Conservation (phyloP, 2,888 invertebrate genomes). For the Cremastobaeus sp. region DNA sequence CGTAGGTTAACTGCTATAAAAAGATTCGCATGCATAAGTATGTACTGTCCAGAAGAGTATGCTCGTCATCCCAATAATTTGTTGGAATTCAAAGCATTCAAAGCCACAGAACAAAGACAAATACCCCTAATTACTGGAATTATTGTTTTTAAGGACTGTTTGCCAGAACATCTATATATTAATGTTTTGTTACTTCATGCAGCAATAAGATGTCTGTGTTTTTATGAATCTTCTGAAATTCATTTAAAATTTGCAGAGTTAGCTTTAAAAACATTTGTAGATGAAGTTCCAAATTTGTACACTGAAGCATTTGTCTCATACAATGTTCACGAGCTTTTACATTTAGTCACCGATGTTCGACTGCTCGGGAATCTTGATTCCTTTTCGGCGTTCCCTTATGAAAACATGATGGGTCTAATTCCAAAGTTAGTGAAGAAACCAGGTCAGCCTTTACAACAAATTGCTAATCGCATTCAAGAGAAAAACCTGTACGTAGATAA, state of each 20-base stretch:
- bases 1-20: not conserved
- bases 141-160: conserved; percentile 10
- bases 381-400: conserved; percentile 42
- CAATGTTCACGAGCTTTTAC: conserved; percentile 40
- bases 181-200: conserved; percentile 24
- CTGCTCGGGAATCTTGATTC: conserved; percentile 28
- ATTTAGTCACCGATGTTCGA: conserved; percentile 38
- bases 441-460: conserved; percentile 26
- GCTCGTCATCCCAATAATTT: conserved; percentile 26
- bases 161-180: conserved; percentile 1
- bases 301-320: conserved; percentile 25
- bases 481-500: conserved; percentile 4
- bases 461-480: conserved; percentile 26
- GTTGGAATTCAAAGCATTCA: conserved; percentile 20
- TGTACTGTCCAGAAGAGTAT: conserved; percentile 30
- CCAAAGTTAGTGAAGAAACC: conserved; percentile 30
- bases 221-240: conserved; percentile 15
- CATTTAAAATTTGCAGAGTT: conserved; percentile 21
- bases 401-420: conserved; percentile 43
- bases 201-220: conserved; percentile 21
- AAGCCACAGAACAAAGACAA: conserved; percentile 41
- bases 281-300: conserved; percentile 7
- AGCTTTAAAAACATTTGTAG: conserved; percentile 26
- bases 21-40: conserved; percentile 4
- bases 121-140: conserved; percentile 26